A percentile compares a stretch with the other conserved stretches of the same genome.
These are phyloP conservation scores for Baronia brevicornis DNA, from an alignment of 2,888 invertebrate species.

Conservation along the genomic window DNA sequence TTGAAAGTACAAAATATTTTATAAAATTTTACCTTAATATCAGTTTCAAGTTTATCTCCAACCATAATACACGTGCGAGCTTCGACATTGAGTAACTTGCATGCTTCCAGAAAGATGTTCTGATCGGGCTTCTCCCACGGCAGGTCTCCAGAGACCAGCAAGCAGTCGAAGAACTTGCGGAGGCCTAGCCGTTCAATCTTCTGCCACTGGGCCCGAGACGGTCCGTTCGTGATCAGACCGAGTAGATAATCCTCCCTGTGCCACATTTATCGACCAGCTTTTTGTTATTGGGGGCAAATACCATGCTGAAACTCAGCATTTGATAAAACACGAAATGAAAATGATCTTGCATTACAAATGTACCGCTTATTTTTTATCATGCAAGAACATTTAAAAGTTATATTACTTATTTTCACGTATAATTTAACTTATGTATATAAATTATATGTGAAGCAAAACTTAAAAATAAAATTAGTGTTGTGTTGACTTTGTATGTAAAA, in stretches of 20 bases:
- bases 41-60: slow-evolving; percentile 91
- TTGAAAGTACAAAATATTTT: neutral
- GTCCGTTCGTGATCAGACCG: slow-evolving; percentile 90
- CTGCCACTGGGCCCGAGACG: slow-evolving; percentile 92
- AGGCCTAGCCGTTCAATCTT: slow-evolving; percentile 84
- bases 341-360: slow-evolving; percentile 42
- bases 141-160: slow-evolving; percentile 88
- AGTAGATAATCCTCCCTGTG: slow-evolving; percentile 82
- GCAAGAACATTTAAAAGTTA: slow-evolving; percentile 50
- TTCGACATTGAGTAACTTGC: slow-evolving; percentile 82
- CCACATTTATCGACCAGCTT: slow-evolving; percentile 66
- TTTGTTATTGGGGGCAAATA: slow-evolving; percentile 51
- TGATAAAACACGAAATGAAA: slow-evolving; percentile 48
- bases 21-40: slow-evolving; percentile 78
- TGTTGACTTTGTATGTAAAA: slow-evolving; percentile 34
- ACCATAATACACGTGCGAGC: slow-evolving; percentile 89
- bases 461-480: slow-evolving; percentile 46
- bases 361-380: slow-evolving; percentile 30
- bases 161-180: slow-evolving; percentile 83
- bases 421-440: slow-evolving; percentile 43
- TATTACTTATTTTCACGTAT: slow-evolving; percentile 37
- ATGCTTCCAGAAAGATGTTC: slow-evolving; percentile 88
- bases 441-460: slow-evolving; percentile 53
- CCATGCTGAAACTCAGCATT: slow-evolving; percentile 66
- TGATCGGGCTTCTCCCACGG: slow-evolving; percentile 91